A percentile compares a stretch with the other conserved stretches of the same genome.
These are phyloP conservation scores for Dendrocopos noguchii DNA, from an alignment of 2,113 vertebrate genomes.

Conservation along the genomic window DNA sequence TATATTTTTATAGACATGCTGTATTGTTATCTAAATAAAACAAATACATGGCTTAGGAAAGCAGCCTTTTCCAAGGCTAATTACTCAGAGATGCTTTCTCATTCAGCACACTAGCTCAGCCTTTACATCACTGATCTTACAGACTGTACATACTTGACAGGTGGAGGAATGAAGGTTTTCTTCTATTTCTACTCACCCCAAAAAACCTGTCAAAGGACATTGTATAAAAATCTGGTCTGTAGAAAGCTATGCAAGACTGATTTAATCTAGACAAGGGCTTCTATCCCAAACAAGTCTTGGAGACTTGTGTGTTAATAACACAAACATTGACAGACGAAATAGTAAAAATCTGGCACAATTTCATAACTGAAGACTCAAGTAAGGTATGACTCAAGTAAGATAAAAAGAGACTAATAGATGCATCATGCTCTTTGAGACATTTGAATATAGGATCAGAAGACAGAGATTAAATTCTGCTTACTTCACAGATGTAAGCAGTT, in stretches of 20 bases:
- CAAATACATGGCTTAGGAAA: not conserved
- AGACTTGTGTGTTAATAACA: not conserved
- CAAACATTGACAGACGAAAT: not conserved
- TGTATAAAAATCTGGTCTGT: not conserved
- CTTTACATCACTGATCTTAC: not conserved
- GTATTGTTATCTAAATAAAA: not conserved
- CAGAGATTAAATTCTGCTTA: not conserved
- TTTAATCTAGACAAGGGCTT: not conserved
- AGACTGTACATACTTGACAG: not conserved
- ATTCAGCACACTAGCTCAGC: not conserved
- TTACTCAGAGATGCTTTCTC: not conserved
- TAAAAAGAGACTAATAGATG: not conserved
- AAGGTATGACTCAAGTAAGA: not conserved
- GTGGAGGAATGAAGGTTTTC: not conserved
- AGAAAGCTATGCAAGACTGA: not conserved
- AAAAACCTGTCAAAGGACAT: not conserved
- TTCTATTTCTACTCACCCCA: not conserved
- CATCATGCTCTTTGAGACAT: not conserved
- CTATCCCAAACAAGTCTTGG: not conserved
- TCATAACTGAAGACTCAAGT: not conserved
- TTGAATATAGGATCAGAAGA: not conserved
- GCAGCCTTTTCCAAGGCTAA: not conserved
- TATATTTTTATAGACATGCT: not conserved
- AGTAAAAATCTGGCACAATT: not conserved
- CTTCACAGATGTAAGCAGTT: not conserved